phyloP scores from a whole-genome alignment of 92 coral and sea anemone genomes.

The Porites evermanni region DNA sequence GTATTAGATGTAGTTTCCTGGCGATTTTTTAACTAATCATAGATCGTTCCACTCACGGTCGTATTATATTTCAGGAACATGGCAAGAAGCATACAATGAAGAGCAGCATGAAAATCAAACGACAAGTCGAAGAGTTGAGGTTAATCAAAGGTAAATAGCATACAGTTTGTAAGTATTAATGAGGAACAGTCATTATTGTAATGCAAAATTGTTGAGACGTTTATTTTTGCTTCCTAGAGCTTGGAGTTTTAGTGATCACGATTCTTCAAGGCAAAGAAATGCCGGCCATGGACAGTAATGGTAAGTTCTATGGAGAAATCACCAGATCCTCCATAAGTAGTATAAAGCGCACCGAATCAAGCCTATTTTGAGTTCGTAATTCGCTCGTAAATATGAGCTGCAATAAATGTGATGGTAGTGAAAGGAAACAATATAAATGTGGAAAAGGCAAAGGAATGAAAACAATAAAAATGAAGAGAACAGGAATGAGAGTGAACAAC shows the following conservation, averaged over 20 bases:
- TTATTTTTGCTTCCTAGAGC: constrained; percentile 52
- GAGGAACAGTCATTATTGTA: not conserved
- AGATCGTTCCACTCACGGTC: not conserved
- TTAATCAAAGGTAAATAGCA: constrained; percentile 76
- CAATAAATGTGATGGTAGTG: too few species aligned
- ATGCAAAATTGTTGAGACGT: not conserved
- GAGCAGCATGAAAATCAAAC: constrained; percentile 86
- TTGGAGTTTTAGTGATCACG: constrained; percentile 84
- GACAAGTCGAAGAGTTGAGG: constrained; percentile 90
- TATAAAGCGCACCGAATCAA: too few species aligned
- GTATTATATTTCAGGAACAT: constrained; percentile 62
- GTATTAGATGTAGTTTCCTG: too few species aligned
- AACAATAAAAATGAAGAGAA: too few species aligned
- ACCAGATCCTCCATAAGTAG: too few species aligned
- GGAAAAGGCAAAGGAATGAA: too few species aligned
- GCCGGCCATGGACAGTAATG: constrained; percentile 94
- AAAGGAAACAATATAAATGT: too few species aligned
- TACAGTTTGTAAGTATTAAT: not conserved
- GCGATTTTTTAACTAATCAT: too few species aligned
- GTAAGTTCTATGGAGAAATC: constrained; percentile 31
- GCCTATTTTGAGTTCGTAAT: too few species aligned
- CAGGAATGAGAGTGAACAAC: too few species aligned
- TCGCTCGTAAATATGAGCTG: too few species aligned
- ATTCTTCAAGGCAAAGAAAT: constrained; percentile 83
- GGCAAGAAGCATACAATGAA: constrained; percentile 94